phyloP scores from a whole-genome alignment of 2,113 vertebrate genomes.

The Cyanoramphus novaezelandiae region DNA sequence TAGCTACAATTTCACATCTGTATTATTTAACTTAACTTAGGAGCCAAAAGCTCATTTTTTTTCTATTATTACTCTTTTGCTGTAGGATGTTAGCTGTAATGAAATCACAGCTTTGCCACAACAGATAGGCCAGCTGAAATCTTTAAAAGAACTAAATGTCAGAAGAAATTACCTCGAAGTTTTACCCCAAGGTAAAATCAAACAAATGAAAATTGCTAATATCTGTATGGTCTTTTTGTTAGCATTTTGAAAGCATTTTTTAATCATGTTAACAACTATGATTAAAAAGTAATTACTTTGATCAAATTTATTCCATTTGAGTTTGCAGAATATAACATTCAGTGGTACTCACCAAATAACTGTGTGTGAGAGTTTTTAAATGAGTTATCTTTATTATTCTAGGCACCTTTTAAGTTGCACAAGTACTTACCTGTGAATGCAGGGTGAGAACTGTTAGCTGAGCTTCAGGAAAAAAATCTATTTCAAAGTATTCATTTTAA shows the following conservation, averaged over 20 bases:
- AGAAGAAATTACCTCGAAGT: constrained; percentile 91
- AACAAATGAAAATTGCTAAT: neutral
- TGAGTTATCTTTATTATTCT: neutral
- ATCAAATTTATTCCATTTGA: neutral
- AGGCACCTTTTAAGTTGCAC: neutral
- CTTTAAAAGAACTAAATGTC: constrained; percentile 89
- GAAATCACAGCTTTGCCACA: constrained; percentile 91
- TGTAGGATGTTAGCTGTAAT: constrained; percentile 95
- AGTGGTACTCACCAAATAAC: neutral
- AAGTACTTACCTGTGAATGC: neutral
- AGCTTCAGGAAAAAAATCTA: neutral
- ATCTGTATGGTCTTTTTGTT: neutral
- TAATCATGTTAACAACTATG: neutral
- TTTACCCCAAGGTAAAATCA: constrained; percentile 88
- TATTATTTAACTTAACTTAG: neutral
- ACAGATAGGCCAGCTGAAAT: constrained; percentile 88
- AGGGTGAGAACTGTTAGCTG: neutral
- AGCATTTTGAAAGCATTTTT: neutral
- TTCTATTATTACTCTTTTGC: neutral
- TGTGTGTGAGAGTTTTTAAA: neutral
- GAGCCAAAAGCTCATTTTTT: neutral
- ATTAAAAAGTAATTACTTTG: neutral
- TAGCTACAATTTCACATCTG: neutral
- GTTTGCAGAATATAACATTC: neutral
- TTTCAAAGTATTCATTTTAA: neutral